Evolutionary conservation across 2,888 invertebrate species (phyloP).

Genomic region (Folsomia manolachei): DNA sequence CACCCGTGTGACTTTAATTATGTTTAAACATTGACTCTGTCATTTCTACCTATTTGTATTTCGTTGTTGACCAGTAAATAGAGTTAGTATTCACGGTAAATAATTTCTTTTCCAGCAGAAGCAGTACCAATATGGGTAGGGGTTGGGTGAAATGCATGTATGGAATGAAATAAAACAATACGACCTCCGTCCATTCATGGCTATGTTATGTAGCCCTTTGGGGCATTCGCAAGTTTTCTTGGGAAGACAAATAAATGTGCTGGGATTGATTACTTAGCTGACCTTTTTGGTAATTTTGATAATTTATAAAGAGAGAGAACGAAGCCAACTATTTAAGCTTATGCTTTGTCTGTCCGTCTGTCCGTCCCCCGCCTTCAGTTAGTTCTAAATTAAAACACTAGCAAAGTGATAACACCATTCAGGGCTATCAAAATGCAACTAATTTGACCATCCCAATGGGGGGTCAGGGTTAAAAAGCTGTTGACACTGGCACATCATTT

Average conservation of each 20-base stretch:
- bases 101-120: background rate
- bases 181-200: background rate
- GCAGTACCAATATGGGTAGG: background rate
- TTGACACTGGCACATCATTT: too few relatives aligned
- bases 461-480: too few relatives aligned
- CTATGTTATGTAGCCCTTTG: too few relatives aligned
- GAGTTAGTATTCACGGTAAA: background rate
- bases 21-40: background rate
- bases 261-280: slow-evolving; percentile 7
- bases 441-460: too few relatives aligned
- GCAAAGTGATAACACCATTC: too few relatives aligned
- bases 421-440: too few relatives aligned
- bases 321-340: too few relatives aligned
- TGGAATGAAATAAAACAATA: background rate
- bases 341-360: too few relatives aligned
- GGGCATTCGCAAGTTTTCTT: too few relatives aligned
- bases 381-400: too few relatives aligned
- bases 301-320: too few relatives aligned
- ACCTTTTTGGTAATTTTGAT: slow-evolving; percentile 9
- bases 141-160: background rate
- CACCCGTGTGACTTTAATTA: background rate
- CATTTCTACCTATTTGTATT: background rate
- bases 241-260: background rate
- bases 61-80: background rate
- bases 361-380: too few relatives aligned